These are phyloP conservation scores for Lasiommata megera DNA, from an alignment of 2,888 invertebrate genomes.

Conservation along the genomic window DNA sequence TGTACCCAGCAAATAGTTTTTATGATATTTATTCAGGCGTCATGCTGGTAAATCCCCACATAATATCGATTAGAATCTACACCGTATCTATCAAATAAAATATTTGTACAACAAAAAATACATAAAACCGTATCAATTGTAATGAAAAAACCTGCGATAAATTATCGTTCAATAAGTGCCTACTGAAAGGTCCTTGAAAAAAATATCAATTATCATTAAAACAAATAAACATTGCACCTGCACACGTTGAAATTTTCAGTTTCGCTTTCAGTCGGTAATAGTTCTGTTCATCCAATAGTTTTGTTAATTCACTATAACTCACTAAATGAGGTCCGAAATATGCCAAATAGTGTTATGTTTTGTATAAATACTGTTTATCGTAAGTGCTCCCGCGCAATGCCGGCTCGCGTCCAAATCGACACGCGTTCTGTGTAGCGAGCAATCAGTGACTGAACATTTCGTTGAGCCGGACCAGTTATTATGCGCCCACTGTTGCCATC, in stretches of 20 bases:
- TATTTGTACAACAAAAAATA: too few relatives aligned
- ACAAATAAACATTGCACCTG: conserved; percentile 73
- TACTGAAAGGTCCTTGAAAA: background rate
- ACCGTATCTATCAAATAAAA: background rate
- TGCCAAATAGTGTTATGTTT: conserved; percentile 40
- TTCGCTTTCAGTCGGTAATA: conserved; percentile 40
- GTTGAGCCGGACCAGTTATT: conserved; percentile 71
- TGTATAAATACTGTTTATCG: conserved; percentile 51
- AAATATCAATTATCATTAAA: conserved; percentile 15
- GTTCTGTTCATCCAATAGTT: conserved; percentile 34
- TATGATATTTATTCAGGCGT: conserved; percentile 12
- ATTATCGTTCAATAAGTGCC: background rate
- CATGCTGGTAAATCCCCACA: background rate
- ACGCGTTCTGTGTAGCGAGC: conserved; percentile 65
- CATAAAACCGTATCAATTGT: background rate
- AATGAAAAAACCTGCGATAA: conserved; percentile 2
- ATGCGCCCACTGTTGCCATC: conserved; percentile 75
- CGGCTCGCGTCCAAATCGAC: conserved; percentile 53
- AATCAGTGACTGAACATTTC: conserved; percentile 73
- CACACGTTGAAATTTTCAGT: conserved; percentile 56
- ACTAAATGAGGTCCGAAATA: conserved; percentile 50
- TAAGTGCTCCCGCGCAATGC: conserved; percentile 64
- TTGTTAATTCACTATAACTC: conserved; percentile 59
- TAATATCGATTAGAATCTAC: background rate
- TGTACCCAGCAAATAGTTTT: conserved; percentile 35